Evolutionary conservation across 2,113 vertebrate species (phyloP).

Genomic region (Amblyornis subalaris): DNA sequence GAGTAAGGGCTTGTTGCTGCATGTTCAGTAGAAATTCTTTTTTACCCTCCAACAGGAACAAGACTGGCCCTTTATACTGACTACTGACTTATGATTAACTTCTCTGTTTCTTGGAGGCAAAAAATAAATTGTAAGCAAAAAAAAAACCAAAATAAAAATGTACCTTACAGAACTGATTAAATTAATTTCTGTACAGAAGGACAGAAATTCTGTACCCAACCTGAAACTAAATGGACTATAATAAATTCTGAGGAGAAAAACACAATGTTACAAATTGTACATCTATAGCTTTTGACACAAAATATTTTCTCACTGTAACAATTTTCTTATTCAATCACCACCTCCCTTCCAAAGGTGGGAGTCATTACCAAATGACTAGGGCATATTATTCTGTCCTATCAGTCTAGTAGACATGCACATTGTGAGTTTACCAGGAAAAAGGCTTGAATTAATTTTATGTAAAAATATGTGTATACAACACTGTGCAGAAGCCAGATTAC

Average conservation of each 20-base stretch:
- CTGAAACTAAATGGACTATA: background rate
- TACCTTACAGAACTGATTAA: background rate
- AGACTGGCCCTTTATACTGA: background rate
- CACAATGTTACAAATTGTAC: background rate
- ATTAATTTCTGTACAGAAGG: background rate
- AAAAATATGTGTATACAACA: background rate
- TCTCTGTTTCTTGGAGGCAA: background rate
- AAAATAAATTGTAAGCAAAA: background rate
- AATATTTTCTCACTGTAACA: background rate
- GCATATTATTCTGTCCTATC: conserved; percentile 3
- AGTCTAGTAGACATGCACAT: background rate
- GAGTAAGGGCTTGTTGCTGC: background rate
- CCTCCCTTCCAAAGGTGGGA: background rate
- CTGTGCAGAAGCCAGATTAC: conserved; percentile 8
- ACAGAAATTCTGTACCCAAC: background rate
- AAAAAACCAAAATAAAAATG: background rate
- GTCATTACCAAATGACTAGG: background rate
- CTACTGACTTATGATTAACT: background rate
- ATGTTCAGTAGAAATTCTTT: background rate
- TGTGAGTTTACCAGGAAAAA: background rate
- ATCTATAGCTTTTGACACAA: background rate
- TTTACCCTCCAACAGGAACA: background rate
- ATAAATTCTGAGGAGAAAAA: background rate
- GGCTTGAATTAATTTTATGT: background rate
- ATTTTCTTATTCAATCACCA: background rate